Evolutionary conservation across 2,113 vertebrate genomes (phyloP).

Genomic region (Pandion haliaetus): DNA sequence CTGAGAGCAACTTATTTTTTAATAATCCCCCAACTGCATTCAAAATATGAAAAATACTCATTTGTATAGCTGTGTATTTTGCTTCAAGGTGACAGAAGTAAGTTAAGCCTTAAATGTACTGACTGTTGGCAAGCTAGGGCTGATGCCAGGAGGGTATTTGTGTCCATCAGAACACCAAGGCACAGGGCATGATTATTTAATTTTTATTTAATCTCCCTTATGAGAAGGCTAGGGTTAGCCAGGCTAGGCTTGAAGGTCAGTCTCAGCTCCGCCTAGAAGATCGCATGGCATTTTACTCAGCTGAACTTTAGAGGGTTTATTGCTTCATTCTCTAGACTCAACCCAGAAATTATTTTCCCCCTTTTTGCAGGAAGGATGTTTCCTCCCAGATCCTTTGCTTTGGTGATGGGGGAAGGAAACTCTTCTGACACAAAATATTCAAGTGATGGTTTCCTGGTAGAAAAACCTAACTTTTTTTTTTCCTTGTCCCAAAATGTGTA

Average conservation of each 20-base stretch:
- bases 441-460: neutral
- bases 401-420: neutral
- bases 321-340: neutral
- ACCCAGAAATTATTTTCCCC: neutral
- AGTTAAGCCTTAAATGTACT: neutral
- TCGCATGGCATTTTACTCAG: neutral
- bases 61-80: neutral
- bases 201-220: neutral
- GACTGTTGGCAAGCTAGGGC: neutral
- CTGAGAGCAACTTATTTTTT: neutral
- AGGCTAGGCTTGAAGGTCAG: neutral
- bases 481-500: fast-evolving
- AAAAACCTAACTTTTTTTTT: neutral
- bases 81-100: neutral
- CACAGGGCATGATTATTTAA: neutral
- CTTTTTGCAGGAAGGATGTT: neutral
- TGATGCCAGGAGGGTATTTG: neutral
- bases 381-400: neutral
- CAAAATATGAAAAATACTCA: neutral
- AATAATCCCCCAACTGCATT: neutral
- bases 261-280: neutral
- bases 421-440: neutral
- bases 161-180: neutral
- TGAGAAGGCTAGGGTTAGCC: neutral
- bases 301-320: neutral